Evolutionary conservation across 1,140 invertebrate species (phyloP).

Genomic region (Cylas formicarius): DNA sequence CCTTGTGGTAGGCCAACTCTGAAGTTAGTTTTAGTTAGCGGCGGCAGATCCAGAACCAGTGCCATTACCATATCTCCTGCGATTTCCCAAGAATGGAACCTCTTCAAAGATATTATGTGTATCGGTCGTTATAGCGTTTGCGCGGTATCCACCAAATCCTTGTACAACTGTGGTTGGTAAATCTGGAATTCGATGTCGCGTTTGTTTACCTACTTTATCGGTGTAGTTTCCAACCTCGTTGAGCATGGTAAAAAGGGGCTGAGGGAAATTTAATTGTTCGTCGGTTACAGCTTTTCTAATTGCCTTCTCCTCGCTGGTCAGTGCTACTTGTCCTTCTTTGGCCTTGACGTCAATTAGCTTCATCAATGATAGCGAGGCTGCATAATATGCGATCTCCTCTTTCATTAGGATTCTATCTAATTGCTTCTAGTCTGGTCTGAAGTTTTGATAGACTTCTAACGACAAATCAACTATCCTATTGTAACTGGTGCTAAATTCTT

Average conservation of each 20-base stretch:
- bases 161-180: constrained; percentile 22
- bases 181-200: constrained; percentile 13
- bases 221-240: constrained; percentile 20
- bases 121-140: constrained; percentile 17
- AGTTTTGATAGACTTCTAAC: constrained; percentile 15
- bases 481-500: constrained; percentile 17
- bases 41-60: not conserved
- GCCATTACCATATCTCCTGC: constrained; percentile 27
- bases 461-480: constrained; percentile 11
- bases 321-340: constrained; percentile 18
- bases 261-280: constrained; percentile 24
- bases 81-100: constrained; percentile 29
- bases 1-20: no score
- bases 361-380: constrained; percentile 15
- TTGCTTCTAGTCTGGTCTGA: constrained; percentile 14
- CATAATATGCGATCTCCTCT: constrained; percentile 23
- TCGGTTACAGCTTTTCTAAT: constrained; percentile 21
- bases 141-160: constrained; percentile 28
- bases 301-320: constrained; percentile 24
- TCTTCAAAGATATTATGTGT: constrained; percentile 32
- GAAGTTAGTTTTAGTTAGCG: constrained; percentile 22
- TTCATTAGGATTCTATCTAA: constrained; percentile 12
- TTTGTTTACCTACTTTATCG: constrained; percentile 27
- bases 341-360: constrained; percentile 20
- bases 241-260: constrained; percentile 21